These are phyloP conservation scores for Boloria euphrosyne DNA, from an alignment of 2,888 invertebrate genomes.

Conservation along the genomic window DNA sequence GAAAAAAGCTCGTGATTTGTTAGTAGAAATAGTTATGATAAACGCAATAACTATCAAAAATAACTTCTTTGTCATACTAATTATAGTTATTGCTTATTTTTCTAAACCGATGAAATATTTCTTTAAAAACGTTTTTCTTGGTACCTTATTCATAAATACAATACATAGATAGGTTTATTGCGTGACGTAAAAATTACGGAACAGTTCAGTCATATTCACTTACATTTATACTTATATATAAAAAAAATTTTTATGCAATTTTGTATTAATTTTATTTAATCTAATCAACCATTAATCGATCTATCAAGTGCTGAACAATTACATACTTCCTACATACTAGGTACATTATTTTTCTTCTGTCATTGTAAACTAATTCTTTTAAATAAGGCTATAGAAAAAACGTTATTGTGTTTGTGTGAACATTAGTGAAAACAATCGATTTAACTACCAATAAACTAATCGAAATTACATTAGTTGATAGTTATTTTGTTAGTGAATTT, in stretches of 20 bases:
- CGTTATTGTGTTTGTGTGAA: neutral
- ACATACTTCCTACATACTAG: neutral
- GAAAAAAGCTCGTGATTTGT: no score
- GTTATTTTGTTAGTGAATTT: neutral
- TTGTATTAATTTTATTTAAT: no score
- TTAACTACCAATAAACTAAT: neutral
- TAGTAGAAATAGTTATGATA: no score
- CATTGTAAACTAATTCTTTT: neutral
- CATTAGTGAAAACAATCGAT: constrained; percentile 4
- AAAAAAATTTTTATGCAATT: no score
- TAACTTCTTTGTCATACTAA: no score
- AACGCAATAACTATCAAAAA: no score
- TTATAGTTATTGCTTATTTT: no score
- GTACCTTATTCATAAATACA: no score
- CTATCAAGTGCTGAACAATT: neutral
- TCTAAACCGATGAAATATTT: no score
- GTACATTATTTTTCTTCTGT: neutral
- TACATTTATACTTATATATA: no score
- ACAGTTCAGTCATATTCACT: neutral
- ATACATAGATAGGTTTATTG: neutral
- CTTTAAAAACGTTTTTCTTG: no score
- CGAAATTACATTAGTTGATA: neutral
- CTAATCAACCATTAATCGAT: constrained; percentile 3
- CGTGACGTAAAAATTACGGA: constrained; percentile 1
- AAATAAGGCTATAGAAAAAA: neutral